A percentile compares a stretch with the other conserved stretches of the same genome.
phyloP scores from a whole-genome alignment of 2,797 vertebrate species.

The Miichthys miiuy region DNA sequence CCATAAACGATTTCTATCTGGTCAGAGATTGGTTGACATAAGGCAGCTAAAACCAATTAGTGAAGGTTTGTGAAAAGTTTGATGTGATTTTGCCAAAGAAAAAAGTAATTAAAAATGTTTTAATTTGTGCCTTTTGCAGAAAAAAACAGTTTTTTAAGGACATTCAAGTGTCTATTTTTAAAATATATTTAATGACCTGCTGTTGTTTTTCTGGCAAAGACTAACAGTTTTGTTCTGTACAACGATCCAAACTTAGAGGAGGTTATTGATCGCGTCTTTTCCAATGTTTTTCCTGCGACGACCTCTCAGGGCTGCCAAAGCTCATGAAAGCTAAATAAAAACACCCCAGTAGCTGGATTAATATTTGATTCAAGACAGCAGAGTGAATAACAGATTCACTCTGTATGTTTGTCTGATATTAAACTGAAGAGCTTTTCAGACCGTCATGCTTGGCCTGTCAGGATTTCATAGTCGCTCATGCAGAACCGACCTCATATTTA shows the following conservation, averaged over 20 bases:
- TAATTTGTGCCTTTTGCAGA: too few relatives aligned
- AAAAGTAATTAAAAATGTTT: too few relatives aligned
- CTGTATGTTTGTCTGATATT: background rate
- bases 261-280: background rate
- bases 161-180: background rate
- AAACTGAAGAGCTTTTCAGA: background rate
- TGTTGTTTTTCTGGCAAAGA: background rate
- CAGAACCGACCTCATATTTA: background rate
- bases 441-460: background rate
- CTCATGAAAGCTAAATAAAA: slow-evolving; percentile 12
- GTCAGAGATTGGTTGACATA: background rate
- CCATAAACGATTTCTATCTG: background rate
- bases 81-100: too few relatives aligned
- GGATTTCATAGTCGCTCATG: slow-evolving; percentile 10
- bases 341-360: background rate
- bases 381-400: slow-evolving; percentile 18
- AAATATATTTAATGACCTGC: too few relatives aligned
- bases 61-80: background rate
- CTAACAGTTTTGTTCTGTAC: background rate
- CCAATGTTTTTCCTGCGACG: background rate
- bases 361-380: slow-evolving; percentile 32
- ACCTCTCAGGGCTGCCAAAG: background rate
- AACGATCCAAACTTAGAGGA: background rate
- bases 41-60: background rate
- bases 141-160: background rate